Evolutionary conservation across 2,888 invertebrate genomes (phyloP), one percentile per base, ranked within the genome.

Genomic region (Campopleginae sp.): DNA sequence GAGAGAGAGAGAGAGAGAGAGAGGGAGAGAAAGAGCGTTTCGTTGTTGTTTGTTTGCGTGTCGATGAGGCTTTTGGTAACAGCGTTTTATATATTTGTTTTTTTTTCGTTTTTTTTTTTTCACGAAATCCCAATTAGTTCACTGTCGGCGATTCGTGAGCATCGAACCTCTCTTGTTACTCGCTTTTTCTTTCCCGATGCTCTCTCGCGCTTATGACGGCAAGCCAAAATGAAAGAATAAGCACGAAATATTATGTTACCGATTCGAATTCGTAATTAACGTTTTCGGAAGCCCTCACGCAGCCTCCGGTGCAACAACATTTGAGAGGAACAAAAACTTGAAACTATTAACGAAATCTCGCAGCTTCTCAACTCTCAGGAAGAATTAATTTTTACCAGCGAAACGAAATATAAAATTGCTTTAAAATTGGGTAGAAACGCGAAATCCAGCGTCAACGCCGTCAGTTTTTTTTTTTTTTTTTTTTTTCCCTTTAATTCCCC

Each of bases 141-240:
- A 58, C 61, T 63, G 74, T 31, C 78, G 65, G 74, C 31, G 78
- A 74, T 81, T 68, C 63, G 65, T 44, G 58, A 70, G 74, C 71
- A 84, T 75, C 81, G 70, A 80, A 78, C 54, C 61, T 86, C 61
- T 86, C 51, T 63, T 33, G 65, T 75, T 80, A 38, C 79, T 81
- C 70, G 42, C 33, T 72, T 63, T 91, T 91, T 90, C 90, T 89
- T 90, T 88, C 87, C 86, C 85, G 8, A 38, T 7, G 54, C 51
- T 58, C 33, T 23, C 8, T 14, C 61, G 82, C 87, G 42, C 68
- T 17, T 66, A 66, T 66, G 77, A 78, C 66, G 27, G 42, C 72
- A 17, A 71, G 19, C 10, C 23, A 58, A 44, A 61, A 66, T 10
- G n/a, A 74, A 66, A 19, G 19, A 70, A 51, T 0, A 44, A 65